phyloP scores from a whole-genome alignment of 2,888 invertebrate genomes.

The Dysmachus trigonus region DNA sequence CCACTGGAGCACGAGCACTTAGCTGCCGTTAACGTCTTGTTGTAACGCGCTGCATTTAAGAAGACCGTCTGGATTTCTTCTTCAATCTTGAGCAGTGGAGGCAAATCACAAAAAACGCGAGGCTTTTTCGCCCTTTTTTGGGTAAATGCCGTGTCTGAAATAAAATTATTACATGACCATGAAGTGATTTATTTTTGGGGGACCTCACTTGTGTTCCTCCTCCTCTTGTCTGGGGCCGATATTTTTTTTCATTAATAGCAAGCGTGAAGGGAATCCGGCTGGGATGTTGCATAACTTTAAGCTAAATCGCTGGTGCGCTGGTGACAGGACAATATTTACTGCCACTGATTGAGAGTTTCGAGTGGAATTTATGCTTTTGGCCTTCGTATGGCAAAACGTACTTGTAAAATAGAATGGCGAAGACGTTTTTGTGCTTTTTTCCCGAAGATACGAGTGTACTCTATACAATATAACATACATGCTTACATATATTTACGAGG shows the following conservation, averaged over 20 bases:
- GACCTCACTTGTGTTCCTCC: neutral
- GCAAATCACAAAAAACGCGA: neutral
- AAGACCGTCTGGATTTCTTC: constrained; percentile 16
- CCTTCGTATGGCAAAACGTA: neutral
- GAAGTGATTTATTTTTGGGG: constrained; percentile 35
- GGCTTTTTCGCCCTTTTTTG: neutral
- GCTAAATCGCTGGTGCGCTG: constrained; percentile 21
- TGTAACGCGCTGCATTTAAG: neutral
- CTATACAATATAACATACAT: neutral
- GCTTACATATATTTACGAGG: neutral
- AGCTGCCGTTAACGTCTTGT: neutral
- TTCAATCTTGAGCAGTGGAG: neutral
- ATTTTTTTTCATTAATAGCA: constrained; percentile 6
- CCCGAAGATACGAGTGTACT: neutral
- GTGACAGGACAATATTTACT: constrained; percentile 43
- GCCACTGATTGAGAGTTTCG: constrained; percentile 43
- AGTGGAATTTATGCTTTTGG: constrained; percentile 31
- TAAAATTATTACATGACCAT: constrained; percentile 39
- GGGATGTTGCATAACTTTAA: constrained; percentile 37
- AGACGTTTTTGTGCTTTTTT: constrained; percentile 9
- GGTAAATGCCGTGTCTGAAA: constrained; percentile 23
- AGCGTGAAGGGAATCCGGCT: constrained; percentile 29
- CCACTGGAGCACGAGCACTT: neutral
- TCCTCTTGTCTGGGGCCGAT: constrained; percentile 21
- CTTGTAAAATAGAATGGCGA: constrained; percentile 11